phyloP scores from a whole-genome alignment of 2,113 vertebrate species.

The Sitta europaea region DNA sequence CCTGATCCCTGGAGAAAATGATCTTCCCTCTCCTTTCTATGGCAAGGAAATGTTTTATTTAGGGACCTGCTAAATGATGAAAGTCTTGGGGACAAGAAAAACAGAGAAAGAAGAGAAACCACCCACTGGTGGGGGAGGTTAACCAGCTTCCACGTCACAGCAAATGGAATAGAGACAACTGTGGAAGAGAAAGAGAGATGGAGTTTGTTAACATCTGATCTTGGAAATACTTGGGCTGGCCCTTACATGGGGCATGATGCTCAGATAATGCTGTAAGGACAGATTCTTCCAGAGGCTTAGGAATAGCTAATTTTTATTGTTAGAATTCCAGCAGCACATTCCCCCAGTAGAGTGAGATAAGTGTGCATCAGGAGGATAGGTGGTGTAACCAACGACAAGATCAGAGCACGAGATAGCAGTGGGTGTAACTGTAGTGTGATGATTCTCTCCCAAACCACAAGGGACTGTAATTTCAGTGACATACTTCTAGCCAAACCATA shows the following conservation, averaged over 20 bases:
- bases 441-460: constrained; percentile 30
- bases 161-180: background rate
- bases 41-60: background rate
- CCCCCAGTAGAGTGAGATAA: background rate
- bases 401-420: constrained; percentile 33
- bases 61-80: background rate
- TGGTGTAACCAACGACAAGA: constrained; percentile 21
- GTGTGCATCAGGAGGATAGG: background rate
- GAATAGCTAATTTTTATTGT: background rate
- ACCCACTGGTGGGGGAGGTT: background rate
- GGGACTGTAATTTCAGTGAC: constrained; percentile 25
- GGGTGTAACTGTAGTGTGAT: constrained; percentile 43
- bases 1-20: background rate
- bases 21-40: background rate
- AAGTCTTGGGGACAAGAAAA: background rate
- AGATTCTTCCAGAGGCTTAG: background rate
- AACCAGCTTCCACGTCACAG: background rate
- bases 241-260: background rate
- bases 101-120: background rate
- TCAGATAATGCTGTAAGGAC: background rate
- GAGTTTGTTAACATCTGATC: background rate
- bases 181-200: background rate
- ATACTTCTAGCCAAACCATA: constrained; percentile 46
- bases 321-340: background rate
- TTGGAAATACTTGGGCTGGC: background rate